Base-by-base conservation (phyloP, 2,888 invertebrate species). In the Pseudoips prasinana region DNA sequence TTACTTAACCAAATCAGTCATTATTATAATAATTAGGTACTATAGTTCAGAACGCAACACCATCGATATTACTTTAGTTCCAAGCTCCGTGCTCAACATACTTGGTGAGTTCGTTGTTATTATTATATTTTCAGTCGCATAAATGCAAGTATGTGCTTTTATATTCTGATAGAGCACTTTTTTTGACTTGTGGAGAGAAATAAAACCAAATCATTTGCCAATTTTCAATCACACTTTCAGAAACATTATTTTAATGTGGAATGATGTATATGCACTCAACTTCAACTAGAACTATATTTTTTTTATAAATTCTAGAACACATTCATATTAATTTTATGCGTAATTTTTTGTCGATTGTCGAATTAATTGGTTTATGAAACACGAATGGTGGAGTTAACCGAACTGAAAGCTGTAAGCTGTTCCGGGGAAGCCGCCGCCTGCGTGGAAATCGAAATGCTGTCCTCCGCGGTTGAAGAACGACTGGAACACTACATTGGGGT, bases 401-500 rank as follows among this genome's bases (percentile, higher is more conserved):
- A 94, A 94, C 64, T 94, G 93, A 84, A 94, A 94, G 44, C 90
- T 89, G 71, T 92, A 94, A 25, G 92, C 89, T 8, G 84, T 89
- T 3, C 90, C 91, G 0, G 92, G 92, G 73, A 90, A 91, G 10
- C 89, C 84, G 18, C 76, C 70, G n/a, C 76, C 77, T 4, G 87
- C 76, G 22, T 85, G 85, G 71, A 91, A 91, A 49, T 91, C 91
- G 59, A 89, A 91, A 45, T 86, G 88, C 33, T 87, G 86, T 11
- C 82, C 83, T 9, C 88, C 85, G 25, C 90, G 88, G 64, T 92
- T 92, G 90, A 94, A 96, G 91, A 96, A 96, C 1, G 94, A 91
- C 66, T 95, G 94, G 92, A 96, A 96, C 74, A 96, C 94, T 72
- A 94, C 92, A 70, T 93, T 93, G 4, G 96, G 95, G 84, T 96